Conservation (phyloP, 1,140 invertebrate genomes). For the Trachelipus rathkii region DNA sequence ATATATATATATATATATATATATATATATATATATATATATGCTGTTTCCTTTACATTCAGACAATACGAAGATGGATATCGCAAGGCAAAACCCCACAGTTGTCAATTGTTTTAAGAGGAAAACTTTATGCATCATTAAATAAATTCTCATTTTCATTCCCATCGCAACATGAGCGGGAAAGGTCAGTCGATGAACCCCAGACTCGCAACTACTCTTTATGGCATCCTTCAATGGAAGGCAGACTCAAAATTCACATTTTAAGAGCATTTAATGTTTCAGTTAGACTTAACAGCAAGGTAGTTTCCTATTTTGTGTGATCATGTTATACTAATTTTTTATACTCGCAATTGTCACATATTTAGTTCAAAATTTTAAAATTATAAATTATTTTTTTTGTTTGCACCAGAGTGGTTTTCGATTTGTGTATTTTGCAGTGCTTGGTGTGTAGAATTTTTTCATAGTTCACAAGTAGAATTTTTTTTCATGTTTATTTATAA, state of each 20-base stretch:
- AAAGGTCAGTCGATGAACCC: neutral
- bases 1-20: too few relatives aligned
- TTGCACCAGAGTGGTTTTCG: too few relatives aligned
- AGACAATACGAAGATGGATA: conserved; percentile 55
- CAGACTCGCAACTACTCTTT: conserved; percentile 14
- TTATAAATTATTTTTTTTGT: too few relatives aligned
- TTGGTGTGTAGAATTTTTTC: too few relatives aligned
- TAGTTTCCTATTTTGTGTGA: too few relatives aligned
- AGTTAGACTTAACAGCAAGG: conserved; percentile 56
- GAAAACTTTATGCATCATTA: conserved; percentile 50
- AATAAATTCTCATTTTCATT: conserved; percentile 3
- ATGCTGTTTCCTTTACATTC: neutral
- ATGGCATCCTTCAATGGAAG: conserved; percentile 45
- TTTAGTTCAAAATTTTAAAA: too few relatives aligned
- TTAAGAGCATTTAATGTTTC: conserved; percentile 57
- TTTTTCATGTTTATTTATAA: too few relatives aligned
- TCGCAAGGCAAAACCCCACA: conserved; percentile 54
- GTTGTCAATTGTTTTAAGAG: conserved; percentile 55
- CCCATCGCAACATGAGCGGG: neutral
- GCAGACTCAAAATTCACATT: conserved; percentile 53
- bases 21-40: too few relatives aligned
- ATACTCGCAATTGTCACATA: too few relatives aligned
- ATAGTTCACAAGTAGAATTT: too few relatives aligned
- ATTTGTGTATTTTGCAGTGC: too few relatives aligned
- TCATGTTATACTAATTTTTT: too few relatives aligned